These are phyloP conservation scores for Pentalonia nigronervosa DNA, from an alignment of 1,140 invertebrate genomes.

Conservation along the genomic window DNA sequence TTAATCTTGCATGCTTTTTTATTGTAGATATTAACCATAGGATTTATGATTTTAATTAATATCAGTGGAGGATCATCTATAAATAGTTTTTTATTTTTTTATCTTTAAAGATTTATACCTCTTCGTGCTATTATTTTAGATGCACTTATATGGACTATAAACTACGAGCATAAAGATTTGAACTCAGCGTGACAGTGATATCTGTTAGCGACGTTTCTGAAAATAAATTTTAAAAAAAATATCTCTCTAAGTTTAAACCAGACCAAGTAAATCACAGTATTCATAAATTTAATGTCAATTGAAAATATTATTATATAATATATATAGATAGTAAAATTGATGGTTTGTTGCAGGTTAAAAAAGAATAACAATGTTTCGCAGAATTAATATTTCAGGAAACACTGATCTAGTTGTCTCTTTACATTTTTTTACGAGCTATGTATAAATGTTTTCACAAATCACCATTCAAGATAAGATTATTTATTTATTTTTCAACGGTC, in stretches of 20 bases:
- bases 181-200: not conserved
- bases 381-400: not conserved
- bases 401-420: not conserved
- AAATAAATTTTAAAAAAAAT: not conserved
- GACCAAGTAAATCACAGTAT: not conserved
- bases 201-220: not conserved
- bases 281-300: not conserved
- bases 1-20: too few relatives aligned
- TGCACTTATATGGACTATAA: not conserved
- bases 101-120: not conserved
- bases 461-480: not conserved
- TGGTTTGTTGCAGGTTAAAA: not conserved
- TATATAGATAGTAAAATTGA: not conserved
- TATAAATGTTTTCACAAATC: not conserved
- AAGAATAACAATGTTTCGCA: not conserved
- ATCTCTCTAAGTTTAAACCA: not conserved
- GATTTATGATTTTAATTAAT: too few relatives aligned
- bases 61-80: too few relatives aligned
- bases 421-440: not conserved
- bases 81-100: too few relatives aligned
- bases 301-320: not conserved
- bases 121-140: not conserved
- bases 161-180: not conserved
- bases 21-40: too few relatives aligned
- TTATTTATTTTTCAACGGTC: conserved; percentile 14